Evolutionary conservation across 2,888 invertebrate species (phyloP).

Genomic region (Acrobasis suavella): DNA sequence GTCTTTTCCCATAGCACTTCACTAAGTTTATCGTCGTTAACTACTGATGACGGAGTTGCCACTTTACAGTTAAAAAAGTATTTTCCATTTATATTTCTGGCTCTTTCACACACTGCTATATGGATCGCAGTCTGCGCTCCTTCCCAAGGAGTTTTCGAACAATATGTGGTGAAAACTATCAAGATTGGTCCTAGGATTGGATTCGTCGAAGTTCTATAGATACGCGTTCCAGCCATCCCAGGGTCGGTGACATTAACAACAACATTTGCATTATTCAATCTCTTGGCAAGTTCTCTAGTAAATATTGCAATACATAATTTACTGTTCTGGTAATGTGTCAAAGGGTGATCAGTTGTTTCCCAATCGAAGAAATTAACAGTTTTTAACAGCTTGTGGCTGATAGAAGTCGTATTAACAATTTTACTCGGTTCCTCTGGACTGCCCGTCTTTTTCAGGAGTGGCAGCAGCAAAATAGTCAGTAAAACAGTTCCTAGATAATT

Average conservation of each 20-base stretch:
- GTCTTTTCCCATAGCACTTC: slow-evolving; percentile 43
- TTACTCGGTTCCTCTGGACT: slow-evolving; percentile 81
- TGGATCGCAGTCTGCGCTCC: slow-evolving; percentile 11
- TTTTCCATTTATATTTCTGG: slow-evolving; percentile 84
- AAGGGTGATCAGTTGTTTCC: background rate
- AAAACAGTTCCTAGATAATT: slow-evolving; percentile 94
- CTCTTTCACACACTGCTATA: slow-evolving; percentile 30
- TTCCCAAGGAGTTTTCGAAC: slow-evolving; percentile 41
- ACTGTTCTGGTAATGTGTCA: slow-evolving; percentile 29
- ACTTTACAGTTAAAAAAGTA: slow-evolving; percentile 49
- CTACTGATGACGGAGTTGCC: slow-evolving; percentile 68
- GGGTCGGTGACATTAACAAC: slow-evolving; percentile 37
- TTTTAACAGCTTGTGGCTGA: slow-evolving; percentile 72
- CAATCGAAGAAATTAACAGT: background rate
- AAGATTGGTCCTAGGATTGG: slow-evolving; percentile 45
- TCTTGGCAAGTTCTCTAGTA: slow-evolving; percentile 21
- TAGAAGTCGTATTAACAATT: slow-evolving; percentile 87
- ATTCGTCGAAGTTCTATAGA: background rate
- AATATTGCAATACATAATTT: slow-evolving; percentile 30
- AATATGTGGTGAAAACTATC: slow-evolving; percentile 50
- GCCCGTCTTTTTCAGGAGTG: slow-evolving; percentile 81
- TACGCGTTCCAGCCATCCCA: slow-evolving; percentile 36
- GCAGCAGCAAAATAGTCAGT: slow-evolving; percentile 90
- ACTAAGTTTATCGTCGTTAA: slow-evolving; percentile 79
- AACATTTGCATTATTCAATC: background rate